Conservation (phyloP, 35 echinoderm and acorn worm species). For the Hemicentrotus pulcherrimus region DNA sequence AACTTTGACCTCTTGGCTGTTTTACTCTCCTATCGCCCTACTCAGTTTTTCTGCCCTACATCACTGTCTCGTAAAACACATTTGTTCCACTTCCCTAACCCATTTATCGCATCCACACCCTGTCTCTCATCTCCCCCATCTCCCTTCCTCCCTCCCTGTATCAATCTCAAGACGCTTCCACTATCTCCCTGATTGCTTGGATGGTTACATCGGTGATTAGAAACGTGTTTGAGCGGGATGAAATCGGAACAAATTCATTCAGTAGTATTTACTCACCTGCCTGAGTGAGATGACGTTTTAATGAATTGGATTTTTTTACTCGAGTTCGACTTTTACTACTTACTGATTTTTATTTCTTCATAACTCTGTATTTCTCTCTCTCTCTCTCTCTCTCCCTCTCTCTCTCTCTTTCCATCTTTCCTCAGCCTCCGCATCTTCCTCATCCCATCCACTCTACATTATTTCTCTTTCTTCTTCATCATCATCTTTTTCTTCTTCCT, state of each 20-base stretch:
- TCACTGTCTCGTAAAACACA: neutral
- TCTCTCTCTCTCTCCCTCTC: too few species aligned
- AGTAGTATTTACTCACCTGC: neutral
- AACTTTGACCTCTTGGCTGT: neutral
- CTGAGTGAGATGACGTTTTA: neutral
- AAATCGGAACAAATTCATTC: neutral
- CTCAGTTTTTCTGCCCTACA: neutral
- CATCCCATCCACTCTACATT: too few species aligned
- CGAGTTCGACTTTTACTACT: neutral
- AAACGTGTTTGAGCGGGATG: neutral
- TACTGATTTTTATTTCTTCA: too few species aligned
- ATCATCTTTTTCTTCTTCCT: too few species aligned
- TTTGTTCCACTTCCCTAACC: neutral
- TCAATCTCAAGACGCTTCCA: neutral
- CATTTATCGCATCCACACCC: neutral
- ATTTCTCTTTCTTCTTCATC: too few species aligned
- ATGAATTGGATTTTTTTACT: neutral
- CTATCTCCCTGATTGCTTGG: neutral
- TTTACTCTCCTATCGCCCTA: neutral
- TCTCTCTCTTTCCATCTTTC: too few species aligned
- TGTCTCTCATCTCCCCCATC: neutral
- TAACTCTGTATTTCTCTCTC: neutral
- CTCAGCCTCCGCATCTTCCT: too few species aligned
- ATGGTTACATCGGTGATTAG: neutral
- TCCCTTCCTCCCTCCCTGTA: neutral